These are phyloP conservation scores for Mesoligia furuncula DNA, from an alignment of 2,888 invertebrate species.

Conservation along the genomic window DNA sequence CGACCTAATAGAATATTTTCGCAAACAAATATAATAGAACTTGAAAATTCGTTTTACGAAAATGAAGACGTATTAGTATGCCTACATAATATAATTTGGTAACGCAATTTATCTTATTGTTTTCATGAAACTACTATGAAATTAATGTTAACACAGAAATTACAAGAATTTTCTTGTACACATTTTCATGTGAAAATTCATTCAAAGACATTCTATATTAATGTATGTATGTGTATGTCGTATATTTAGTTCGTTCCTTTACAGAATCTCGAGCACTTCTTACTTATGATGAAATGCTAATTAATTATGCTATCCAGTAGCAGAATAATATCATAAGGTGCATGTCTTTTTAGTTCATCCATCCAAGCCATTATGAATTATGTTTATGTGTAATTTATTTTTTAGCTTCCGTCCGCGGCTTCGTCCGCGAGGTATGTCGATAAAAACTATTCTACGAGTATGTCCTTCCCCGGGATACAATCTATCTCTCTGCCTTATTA, in stretches of 20 bases:
- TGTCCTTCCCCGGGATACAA: too few species aligned
- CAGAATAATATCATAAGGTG: not conserved
- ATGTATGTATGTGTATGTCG: too few species aligned
- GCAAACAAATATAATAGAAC: slow-evolving; percentile 27
- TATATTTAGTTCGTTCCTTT: too few species aligned
- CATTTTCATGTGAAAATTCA: slow-evolving; percentile 1
- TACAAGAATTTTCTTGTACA: not conserved
- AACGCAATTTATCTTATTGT: not conserved
- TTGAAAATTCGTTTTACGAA: slow-evolving; percentile 7
- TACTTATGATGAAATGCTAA: not conserved
- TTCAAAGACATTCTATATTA: too few species aligned
- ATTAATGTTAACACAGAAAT: not conserved
- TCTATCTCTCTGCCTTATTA: too few species aligned
- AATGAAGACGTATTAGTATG: not conserved
- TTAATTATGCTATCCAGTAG: not conserved
- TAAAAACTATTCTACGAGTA: too few species aligned
- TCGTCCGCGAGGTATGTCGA: too few species aligned
- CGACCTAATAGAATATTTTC: slow-evolving; percentile 50
- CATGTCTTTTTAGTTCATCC: not conserved
- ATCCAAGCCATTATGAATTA: not conserved
- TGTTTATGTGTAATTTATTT: not conserved
- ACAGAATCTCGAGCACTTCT: not conserved
- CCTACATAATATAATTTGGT: not conserved
- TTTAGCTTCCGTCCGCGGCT: too few species aligned
- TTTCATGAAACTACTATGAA: not conserved